Evolutionary conservation across 2,888 invertebrate genomes (phyloP).

Genomic region (Dolomedes plantarius): DNA sequence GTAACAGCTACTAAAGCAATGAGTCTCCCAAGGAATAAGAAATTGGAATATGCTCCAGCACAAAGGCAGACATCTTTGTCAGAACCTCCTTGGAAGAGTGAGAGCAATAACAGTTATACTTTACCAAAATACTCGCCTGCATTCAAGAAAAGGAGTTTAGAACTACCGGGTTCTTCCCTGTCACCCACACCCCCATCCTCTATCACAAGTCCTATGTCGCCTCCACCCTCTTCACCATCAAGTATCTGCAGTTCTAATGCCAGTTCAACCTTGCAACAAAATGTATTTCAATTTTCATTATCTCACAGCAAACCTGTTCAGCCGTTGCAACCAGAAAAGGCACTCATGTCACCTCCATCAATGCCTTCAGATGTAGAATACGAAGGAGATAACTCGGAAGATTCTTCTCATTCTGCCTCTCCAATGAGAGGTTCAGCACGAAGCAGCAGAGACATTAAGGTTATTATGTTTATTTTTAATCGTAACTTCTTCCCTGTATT

Average conservation of each 20-base stretch:
- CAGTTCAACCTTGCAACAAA: constrained; percentile 58
- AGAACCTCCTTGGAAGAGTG: constrained; percentile 74
- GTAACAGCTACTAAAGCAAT: constrained; percentile 38
- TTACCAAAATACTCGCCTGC: constrained; percentile 89
- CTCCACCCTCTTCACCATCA: constrained; percentile 67
- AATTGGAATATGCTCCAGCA: constrained; percentile 21
- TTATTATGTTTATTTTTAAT: constrained; percentile 6
- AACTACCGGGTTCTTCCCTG: constrained; percentile 78
- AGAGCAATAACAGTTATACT: constrained; percentile 72
- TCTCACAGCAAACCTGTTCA: constrained; percentile 75
- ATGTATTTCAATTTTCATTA: constrained; percentile 70
- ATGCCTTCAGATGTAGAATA: constrained; percentile 54
- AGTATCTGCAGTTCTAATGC: constrained; percentile 61
- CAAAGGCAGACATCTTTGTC: constrained; percentile 47
- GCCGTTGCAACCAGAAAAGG: constrained; percentile 70
- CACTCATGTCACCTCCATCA: constrained; percentile 66
- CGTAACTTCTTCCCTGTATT: not conserved
- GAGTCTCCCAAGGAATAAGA: constrained; percentile 46
- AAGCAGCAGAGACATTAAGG: constrained; percentile 34
- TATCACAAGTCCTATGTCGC: constrained; percentile 58
- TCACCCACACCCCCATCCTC: constrained; percentile 77
- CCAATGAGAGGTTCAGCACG: constrained; percentile 32
- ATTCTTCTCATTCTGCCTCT: constrained; percentile 57
- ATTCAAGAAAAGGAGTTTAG: constrained; percentile 83
- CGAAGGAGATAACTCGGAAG: constrained; percentile 59